A percentile compares a stretch with the other conserved stretches of the same genome.
Evolutionary conservation across 2,797 vertebrate genomes (phyloP).

Genomic region (Nasua narica): DNA sequence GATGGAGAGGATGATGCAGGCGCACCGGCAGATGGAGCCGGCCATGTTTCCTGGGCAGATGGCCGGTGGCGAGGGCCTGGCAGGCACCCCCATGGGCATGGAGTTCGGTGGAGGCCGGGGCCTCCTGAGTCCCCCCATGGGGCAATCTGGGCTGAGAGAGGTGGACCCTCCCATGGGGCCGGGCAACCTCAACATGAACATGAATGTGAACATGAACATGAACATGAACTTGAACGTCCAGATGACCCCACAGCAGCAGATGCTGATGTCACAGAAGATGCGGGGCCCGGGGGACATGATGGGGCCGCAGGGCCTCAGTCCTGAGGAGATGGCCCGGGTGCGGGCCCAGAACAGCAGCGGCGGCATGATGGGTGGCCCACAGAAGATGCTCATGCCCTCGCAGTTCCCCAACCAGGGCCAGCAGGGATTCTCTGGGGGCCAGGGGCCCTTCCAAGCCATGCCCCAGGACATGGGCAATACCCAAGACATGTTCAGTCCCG

Average conservation of each 20-base stretch:
- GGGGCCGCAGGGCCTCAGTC: slow-evolving; percentile 85
- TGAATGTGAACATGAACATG: slow-evolving; percentile 91
- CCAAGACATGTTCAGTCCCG: slow-evolving; percentile 90
- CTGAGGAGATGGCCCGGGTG: slow-evolving; percentile 89
- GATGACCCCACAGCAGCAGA: slow-evolving; percentile 92
- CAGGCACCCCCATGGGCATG: slow-evolving; percentile 86
- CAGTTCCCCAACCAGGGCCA: slow-evolving; percentile 90
- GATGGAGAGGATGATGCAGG: slow-evolving; percentile 90
- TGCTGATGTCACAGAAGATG: slow-evolving; percentile 92
- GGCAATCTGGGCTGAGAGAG: slow-evolving; percentile 89
- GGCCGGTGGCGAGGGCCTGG: slow-evolving; percentile 78
- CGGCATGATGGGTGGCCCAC: slow-evolving; percentile 81
- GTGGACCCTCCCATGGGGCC: slow-evolving; percentile 90
- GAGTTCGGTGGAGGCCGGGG: slow-evolving; percentile 91
- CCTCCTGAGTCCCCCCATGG: slow-evolving; percentile 91
- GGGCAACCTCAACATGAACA: slow-evolving; percentile 89
- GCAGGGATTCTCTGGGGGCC: slow-evolving; percentile 87
- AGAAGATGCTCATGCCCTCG: slow-evolving; percentile 89
- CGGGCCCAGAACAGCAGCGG: slow-evolving; percentile 85
- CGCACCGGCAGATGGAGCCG: slow-evolving; percentile 89
- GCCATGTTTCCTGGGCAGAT: slow-evolving; percentile 85
- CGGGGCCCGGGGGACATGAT: slow-evolving; percentile 84
- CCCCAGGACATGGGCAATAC: slow-evolving; percentile 87
- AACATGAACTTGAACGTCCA: slow-evolving; percentile 91
- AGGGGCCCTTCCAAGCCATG: slow-evolving; percentile 87